Evolutionary conservation across 2,113 vertebrate genomes (phyloP), one percentile per base, ranked within the genome.

Genomic region (Elephas maximus): DNA sequence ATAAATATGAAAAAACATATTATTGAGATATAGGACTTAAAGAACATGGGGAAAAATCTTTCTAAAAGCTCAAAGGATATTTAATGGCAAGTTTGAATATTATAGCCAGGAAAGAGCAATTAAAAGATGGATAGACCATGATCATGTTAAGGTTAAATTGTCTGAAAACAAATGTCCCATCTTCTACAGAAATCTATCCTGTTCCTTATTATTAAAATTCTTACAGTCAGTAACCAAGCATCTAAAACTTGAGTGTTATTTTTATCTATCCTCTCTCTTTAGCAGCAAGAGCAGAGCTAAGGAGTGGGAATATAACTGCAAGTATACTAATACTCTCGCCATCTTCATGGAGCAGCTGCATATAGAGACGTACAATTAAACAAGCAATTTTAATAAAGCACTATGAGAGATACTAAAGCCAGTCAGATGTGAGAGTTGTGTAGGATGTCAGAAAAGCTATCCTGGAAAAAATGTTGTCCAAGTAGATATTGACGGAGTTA

Each of bases 361-460:
- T 48, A 76, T 17, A 73, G 14, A 83, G 44, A 23, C 28, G 69
- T 84, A 48, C 18, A 93, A n/a, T 82, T 79, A 84, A 93, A 87
- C 11, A 81, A 37, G 78, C 8, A 45, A 48, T 71, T 94, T 95
- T 37, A 84, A 28, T 45, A 83, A 88, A 67, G 12, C 17, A 80
- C 41, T 92, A 86, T 89, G 65, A 37, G 95, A 90, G 33, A 91
- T 53, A 86, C 30, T 69, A 89, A 91, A 96, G 65, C 3, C 60
- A 83, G 60, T 20, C 23, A 83, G 30, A 90, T 79, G 15, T 44
- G 69, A 87, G 65, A 7, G 53, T 73, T 26, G 21, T 90, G 14
- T 63, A 14, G 14, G 9, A 92, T 24, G 8, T 81, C 44, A 96
- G 80, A 74, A 96, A 85, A 96, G 14, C 23, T 85, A 60, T 94